Percentiles rank a stretch among this genome's conserved stretches.
Conservation (phyloP, 2,888 invertebrate genomes). For the Cerceris rybyensis region DNA sequence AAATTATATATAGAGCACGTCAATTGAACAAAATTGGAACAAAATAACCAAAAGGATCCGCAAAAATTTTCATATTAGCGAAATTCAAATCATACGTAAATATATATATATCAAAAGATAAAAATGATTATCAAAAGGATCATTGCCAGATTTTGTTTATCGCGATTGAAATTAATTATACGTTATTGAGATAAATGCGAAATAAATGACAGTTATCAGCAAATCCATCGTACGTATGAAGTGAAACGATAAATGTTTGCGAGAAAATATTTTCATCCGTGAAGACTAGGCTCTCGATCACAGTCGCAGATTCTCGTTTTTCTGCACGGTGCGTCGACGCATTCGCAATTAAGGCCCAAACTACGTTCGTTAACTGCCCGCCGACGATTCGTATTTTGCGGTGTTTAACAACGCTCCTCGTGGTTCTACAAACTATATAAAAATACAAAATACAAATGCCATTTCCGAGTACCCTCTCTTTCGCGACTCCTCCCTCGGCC, state of each 20-base stretch:
- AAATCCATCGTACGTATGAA: not conserved
- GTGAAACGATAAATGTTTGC: not conserved
- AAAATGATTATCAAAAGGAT: too few relatives aligned
- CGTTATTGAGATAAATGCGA: not conserved
- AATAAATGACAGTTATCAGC: not conserved
- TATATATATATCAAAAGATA: too few relatives aligned
- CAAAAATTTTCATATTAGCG: too few relatives aligned
- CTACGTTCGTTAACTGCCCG: too few relatives aligned
- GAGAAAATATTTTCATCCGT: slow-evolving; percentile 44
- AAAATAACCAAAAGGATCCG: too few relatives aligned
- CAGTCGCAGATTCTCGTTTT: slow-evolving; percentile 41
- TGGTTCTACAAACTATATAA: slow-evolving; percentile 79
- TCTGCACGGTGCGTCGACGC: slow-evolving; percentile 32
- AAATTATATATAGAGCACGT: too few relatives aligned
- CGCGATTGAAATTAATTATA: too few relatives aligned
- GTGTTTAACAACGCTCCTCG: slow-evolving; percentile 14
- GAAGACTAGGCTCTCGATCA: slow-evolving; percentile 53
- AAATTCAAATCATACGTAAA: too few relatives aligned
- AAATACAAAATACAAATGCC: slow-evolving; percentile 79
- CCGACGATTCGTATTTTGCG: not conserved
- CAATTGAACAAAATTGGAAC: too few relatives aligned
- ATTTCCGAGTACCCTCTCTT: slow-evolving; percentile 38
- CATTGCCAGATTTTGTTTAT: too few relatives aligned
- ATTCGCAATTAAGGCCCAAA: too few relatives aligned
- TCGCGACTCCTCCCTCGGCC: slow-evolving; percentile 16